These are phyloP conservation scores for Scaptomyza parva DNA, from an alignment of 2,888 invertebrate genomes.

Conservation along the genomic window DNA sequence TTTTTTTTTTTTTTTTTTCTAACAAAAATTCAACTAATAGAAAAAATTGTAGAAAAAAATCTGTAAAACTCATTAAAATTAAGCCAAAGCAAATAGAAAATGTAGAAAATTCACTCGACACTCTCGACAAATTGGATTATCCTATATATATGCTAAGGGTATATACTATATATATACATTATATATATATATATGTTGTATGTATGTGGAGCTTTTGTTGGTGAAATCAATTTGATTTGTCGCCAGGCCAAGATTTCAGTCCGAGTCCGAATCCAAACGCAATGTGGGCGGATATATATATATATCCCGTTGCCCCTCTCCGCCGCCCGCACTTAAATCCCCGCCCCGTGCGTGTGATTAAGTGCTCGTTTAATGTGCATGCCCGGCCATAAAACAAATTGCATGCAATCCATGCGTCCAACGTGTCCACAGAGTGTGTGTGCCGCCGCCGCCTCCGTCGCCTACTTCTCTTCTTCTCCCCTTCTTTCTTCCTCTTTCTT, in stretches of 20 bases:
- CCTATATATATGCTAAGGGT: not conserved
- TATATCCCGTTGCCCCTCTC: too few species aligned
- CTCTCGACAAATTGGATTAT: constrained; percentile 2
- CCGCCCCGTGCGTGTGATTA: constrained; percentile 75
- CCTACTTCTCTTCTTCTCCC: not conserved
- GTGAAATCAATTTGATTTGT: constrained; percentile 78
- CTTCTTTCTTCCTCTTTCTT: not conserved
- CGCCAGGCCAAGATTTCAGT: constrained; percentile 49
- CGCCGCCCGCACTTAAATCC: not conserved
- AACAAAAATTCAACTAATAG: too few species aligned
- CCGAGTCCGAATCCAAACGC: constrained; percentile 13
- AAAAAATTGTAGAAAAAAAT: too few species aligned
- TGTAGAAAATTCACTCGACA: too few species aligned
- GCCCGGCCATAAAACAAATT: constrained; percentile 76
- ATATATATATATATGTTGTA: not conserved
- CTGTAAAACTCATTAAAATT: too few species aligned
- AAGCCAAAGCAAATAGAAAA: too few species aligned
- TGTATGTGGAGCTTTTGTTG: constrained; percentile 15
- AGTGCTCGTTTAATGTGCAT: constrained; percentile 77
- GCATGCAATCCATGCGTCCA: constrained; percentile 71
- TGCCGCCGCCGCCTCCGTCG: constrained; percentile 9
- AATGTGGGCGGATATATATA: constrained; percentile 24
- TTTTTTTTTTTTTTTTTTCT: not conserved
- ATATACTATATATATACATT: not conserved
- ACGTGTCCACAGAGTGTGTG: constrained; percentile 32